Base-by-base conservation (phyloP, 2,888 invertebrate species). In the Protophormia terraenovae region DNA sequence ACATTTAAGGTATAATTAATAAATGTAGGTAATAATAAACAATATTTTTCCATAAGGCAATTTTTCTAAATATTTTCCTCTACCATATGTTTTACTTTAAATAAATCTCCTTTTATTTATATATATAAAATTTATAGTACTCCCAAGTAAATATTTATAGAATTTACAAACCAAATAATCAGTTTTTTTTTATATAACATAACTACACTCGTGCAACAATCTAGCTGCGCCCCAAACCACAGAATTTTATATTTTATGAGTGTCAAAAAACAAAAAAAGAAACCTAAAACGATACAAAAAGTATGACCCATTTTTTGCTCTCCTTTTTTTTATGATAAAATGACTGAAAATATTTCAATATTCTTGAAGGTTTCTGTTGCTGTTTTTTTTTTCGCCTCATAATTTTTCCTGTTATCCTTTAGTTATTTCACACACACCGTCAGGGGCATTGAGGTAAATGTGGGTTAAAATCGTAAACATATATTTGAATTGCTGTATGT, bases 391-490 rank as follows among this genome's bases (percentile, higher is more conserved):
- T 72, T 80, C 29, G 67, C 69, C 24, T 76, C 82, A 82, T 82
- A 82, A 76, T 82, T 82, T 69, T 71, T 76, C 24, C 69, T 82
- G 69, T 76, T 82, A 76, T 76, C 76, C 69, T 76, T 67, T 62
- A 7, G n/a, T 47, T 55, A 19, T 3, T 55, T 53, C 7, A 14
- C 19, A 62, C n/a, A 35, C 53, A 66, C 55, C 64, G 35, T 35
- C 53, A 29, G 27, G 64, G 66, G 53, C 24, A 64, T 71, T 76
- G 69, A 76, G 82, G 82, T 76, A 71, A 76, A 71, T 76, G 62
- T 82, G 75, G 75, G 69, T 82, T 82, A 75, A 75, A 73, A 75
- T 58, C 22, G 60, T 69, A n/a, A n/a, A n/a, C n/a, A n/a, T n/a
- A n/a, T n/a, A n/a, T n/a, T n/a, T n/a, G n/a, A n/a, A n/a, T n/a